phyloP scores from a whole-genome alignment of 2,113 vertebrate species.

The Paraplagusia blochii region DNA sequence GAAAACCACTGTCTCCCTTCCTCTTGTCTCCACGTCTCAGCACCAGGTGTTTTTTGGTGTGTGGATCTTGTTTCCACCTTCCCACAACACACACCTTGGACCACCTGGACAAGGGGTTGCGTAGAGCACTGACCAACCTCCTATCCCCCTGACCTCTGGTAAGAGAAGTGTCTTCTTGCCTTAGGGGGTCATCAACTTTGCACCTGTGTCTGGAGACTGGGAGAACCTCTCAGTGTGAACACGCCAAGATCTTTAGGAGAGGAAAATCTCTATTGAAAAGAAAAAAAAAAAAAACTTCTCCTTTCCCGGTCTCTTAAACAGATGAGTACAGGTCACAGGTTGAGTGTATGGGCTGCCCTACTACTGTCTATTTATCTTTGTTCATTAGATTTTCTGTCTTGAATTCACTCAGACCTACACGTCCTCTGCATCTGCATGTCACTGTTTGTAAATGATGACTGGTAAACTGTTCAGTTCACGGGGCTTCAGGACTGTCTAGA shows the following conservation, averaged over 20 bases:
- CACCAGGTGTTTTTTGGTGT: slow-evolving; percentile 70
- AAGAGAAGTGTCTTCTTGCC: slow-evolving; percentile 25
- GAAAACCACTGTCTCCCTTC: not conserved
- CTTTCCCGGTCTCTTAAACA: slow-evolving; percentile 26
- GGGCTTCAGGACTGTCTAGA: not conserved
- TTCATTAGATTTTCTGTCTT: not conserved
- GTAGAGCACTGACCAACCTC: slow-evolving; percentile 45
- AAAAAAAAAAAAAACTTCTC: no score
- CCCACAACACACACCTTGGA: slow-evolving; percentile 58
- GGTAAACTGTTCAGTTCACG: slow-evolving; percentile 16
- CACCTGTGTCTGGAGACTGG: slow-evolving; percentile 27
- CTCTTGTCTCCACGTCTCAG: slow-evolving; percentile 21
- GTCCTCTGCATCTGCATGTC: slow-evolving; percentile 48
- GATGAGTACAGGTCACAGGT: slow-evolving; percentile 41
- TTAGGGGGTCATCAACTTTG: slow-evolving; percentile 24
- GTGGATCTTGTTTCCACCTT: slow-evolving; percentile 21
- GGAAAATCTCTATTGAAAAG: slow-evolving; percentile 1
- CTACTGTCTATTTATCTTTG: slow-evolving; percentile 30
- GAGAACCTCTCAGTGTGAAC: slow-evolving; percentile 30
- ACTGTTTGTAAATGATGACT: slow-evolving; percentile 44
- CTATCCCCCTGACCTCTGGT: slow-evolving; percentile 49
- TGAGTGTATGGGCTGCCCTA: slow-evolving; percentile 42
- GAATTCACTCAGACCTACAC: slow-evolving; percentile 35
- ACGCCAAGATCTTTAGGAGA: slow-evolving; percentile 16
- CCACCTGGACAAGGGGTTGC: slow-evolving; percentile 59